These are phyloP conservation scores for Xanthorhoe designata DNA, from an alignment of 2,888 invertebrate genomes.

Conservation along the genomic window DNA sequence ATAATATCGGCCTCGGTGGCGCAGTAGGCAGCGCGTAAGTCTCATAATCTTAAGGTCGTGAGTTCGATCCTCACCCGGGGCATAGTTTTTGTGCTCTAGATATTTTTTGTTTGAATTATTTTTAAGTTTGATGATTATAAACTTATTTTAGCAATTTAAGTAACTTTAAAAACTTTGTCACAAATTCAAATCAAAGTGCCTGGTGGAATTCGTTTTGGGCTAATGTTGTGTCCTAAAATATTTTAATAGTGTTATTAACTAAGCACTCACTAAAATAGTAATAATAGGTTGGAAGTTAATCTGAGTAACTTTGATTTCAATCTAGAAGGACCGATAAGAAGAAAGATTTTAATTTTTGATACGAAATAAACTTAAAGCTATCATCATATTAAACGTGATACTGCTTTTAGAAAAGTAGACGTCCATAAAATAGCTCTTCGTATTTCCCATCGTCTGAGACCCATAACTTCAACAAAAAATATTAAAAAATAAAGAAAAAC, in stretches of 20 bases:
- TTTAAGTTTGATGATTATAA: neutral
- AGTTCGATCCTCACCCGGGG: conserved; percentile 98
- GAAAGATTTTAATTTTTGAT: neutral
- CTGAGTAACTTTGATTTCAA: neutral
- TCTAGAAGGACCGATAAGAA: neutral
- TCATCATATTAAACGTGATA: conserved; percentile 12
- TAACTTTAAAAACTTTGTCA: no score
- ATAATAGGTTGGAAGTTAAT: no score
- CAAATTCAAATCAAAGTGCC: no score
- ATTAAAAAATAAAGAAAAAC: conserved; percentile 84
- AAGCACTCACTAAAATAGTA: no score
- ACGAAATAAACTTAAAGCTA: conserved; percentile 8
- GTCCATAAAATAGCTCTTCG: conserved; percentile 38
- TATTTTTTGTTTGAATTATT: neutral
- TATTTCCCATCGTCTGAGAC: conserved; percentile 41
- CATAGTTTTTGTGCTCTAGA: conserved; percentile 88
- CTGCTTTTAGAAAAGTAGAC: conserved; percentile 36
- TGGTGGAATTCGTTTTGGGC: no score
- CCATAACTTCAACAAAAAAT: conserved; percentile 74
- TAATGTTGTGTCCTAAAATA: no score
- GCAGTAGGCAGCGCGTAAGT: conserved; percentile 90
- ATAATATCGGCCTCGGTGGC: conserved; percentile 52
- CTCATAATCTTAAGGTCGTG: conserved; percentile 97
- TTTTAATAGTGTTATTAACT: no score
- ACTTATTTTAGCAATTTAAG: no score